Percentiles rank a stretch among this genome's conserved stretches.
Evolutionary conservation across 1,140 invertebrate species (phyloP).

Genomic region (Hylaeus anthracinus): DNA sequence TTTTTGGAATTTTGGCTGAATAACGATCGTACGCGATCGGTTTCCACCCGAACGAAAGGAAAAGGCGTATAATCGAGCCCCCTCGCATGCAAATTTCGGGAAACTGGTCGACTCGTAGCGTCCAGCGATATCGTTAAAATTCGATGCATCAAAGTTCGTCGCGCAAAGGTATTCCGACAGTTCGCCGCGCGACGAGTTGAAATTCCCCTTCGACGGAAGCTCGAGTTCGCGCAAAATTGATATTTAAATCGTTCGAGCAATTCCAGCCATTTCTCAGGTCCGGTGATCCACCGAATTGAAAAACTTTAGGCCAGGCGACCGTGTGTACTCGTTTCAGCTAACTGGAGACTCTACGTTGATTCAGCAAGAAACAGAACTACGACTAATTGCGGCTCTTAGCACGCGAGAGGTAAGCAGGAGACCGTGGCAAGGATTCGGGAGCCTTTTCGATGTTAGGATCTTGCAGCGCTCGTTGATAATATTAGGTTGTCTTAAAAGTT

Average conservation of each 20-base stretch:
- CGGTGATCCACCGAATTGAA: background rate
- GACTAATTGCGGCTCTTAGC: slow-evolving; percentile 18
- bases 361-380: slow-evolving; percentile 1
- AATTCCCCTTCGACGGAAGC: background rate
- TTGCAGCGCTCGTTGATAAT: no score
- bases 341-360: slow-evolving; percentile 16
- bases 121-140: no score
- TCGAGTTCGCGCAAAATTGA: background rate
- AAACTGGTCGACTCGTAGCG: background rate
- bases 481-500: no score
- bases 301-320: background rate
- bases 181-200: background rate
- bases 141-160: no score
- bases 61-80: background rate
- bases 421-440: background rate
- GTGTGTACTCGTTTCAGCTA: background rate
- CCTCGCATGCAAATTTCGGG: background rate
- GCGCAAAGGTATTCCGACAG: no score
- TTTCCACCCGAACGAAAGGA: background rate
- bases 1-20: no score
- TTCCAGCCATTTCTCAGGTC: no score
- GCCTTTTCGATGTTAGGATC: no score
- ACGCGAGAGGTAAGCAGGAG: slow-evolving; percentile 10
- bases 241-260: background rate
- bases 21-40: background rate